Conservation (phyloP, 2,797 vertebrate species). For the Pogoniulus pusillus region DNA sequence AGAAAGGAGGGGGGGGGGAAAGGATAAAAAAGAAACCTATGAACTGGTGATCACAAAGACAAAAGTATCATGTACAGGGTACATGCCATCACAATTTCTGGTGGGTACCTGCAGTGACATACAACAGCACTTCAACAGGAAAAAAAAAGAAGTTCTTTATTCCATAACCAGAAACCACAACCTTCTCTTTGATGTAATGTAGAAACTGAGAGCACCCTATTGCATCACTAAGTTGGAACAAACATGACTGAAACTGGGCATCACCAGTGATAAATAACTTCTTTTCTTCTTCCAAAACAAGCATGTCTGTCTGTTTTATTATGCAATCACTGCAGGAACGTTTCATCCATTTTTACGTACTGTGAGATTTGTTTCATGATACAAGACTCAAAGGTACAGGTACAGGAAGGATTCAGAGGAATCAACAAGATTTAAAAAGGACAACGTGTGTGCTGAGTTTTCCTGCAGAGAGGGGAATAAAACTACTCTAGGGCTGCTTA, state of each 20-base stretch:
- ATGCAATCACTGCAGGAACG: background rate
- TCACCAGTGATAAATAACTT: background rate
- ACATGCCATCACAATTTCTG: background rate
- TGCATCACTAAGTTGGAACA: background rate
- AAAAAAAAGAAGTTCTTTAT: background rate
- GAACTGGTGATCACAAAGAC: background rate
- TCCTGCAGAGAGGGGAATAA: background rate
- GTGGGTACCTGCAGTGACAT: background rate
- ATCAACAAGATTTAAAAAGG: background rate
- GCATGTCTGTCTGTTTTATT: background rate
- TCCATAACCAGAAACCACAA: background rate
- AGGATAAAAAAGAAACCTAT: background rate
- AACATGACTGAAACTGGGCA: background rate
- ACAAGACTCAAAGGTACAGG: background rate
- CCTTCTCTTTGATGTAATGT: background rate
- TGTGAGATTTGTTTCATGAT: background rate
- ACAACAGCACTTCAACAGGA: background rate
- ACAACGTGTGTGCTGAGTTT: background rate
- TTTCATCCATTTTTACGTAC: background rate
- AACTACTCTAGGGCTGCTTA: background rate
- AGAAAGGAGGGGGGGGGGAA: background rate
- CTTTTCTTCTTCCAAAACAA: background rate
- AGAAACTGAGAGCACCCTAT: background rate
- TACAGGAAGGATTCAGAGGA: constrained; percentile 18
- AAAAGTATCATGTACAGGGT: background rate